phyloP scores from a whole-genome alignment of 2,888 invertebrate genomes.

The Drosophila vallismaia region DNA sequence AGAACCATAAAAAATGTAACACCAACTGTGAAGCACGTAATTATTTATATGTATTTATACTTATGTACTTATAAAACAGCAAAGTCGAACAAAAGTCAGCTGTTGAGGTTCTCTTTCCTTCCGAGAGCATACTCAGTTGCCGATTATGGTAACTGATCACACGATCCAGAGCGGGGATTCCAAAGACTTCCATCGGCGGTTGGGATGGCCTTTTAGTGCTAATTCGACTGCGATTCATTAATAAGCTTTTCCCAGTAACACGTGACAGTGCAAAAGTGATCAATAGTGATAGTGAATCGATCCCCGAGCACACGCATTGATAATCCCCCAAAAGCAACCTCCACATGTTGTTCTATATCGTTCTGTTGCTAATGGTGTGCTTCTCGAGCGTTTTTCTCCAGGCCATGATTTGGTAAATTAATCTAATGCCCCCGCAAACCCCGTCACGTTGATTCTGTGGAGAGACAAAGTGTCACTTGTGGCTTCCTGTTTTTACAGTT shows the following conservation, averaged over 20 bases:
- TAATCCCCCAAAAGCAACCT: slow-evolving; percentile 1
- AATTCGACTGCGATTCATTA: slow-evolving; percentile 35
- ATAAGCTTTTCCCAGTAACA: slow-evolving; percentile 11
- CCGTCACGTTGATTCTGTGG: not conserved
- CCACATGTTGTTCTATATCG: slow-evolving; percentile 62
- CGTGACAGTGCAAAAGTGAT: slow-evolving; percentile 2
- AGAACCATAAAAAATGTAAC: too few relatives aligned
- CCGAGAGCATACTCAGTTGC: not conserved
- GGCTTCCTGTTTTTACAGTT: slow-evolving; percentile 33
- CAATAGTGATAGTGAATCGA: not conserved
- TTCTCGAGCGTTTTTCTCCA: slow-evolving; percentile 56
- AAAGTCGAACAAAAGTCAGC: slow-evolving; percentile 32
- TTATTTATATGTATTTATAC: slow-evolving; percentile 9
- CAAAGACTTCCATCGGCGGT: slow-evolving; percentile 1
- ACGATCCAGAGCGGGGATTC: slow-evolving; percentile 40
- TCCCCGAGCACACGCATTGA: slow-evolving; percentile 10
- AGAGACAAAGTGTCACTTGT: slow-evolving; percentile 23
- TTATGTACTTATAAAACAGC: slow-evolving; percentile 39
- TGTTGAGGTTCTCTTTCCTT: slow-evolving; percentile 30
- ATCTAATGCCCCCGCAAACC: slow-evolving; percentile 8
- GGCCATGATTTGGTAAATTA: slow-evolving; percentile 62
- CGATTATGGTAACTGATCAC: slow-evolving; percentile 40
- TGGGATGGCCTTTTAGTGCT: slow-evolving; percentile 44
- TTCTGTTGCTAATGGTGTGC: slow-evolving; percentile 54
- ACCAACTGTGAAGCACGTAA: too few relatives aligned